Percentiles rank a stretch among this genome's conserved stretches.
Conservation (phyloP, 2,888 invertebrate genomes). For the Dasysyrphus albostriatus region DNA sequence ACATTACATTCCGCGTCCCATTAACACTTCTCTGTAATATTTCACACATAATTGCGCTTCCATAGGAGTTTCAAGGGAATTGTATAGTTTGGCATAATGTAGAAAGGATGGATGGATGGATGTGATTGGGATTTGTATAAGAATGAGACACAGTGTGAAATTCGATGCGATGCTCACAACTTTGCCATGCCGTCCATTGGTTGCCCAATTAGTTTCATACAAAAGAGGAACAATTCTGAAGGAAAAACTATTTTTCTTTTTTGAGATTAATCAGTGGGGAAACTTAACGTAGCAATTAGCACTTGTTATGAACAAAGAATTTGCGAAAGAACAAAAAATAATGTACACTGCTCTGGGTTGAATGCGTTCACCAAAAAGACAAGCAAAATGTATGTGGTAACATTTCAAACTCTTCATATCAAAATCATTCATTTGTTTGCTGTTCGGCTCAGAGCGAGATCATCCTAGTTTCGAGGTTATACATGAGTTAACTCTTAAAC, state of each 20-base stretch:
- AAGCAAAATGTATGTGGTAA: no score
- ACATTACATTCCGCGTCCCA: constrained; percentile 68
- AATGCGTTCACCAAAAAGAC: constrained; percentile 19
- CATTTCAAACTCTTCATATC: no score
- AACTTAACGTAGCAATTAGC: constrained; percentile 58
- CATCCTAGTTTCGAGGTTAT: no score
- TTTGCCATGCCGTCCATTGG: constrained; percentile 33
- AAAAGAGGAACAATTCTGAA: constrained; percentile 46
- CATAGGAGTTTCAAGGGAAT: constrained; percentile 42
- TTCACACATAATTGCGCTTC: constrained; percentile 74
- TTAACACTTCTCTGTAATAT: constrained; percentile 73
- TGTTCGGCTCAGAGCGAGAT: no score
- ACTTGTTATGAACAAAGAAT: constrained; percentile 48
- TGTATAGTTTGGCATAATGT: not conserved
- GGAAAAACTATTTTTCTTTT: constrained; percentile 5
- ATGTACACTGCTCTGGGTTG: not conserved
- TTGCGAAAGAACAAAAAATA: constrained; percentile 4
- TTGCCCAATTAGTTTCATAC: constrained; percentile 71
- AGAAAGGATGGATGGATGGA: constrained; percentile 17
- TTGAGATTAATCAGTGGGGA: constrained; percentile 50
- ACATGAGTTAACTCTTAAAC: no score
- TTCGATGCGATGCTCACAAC: constrained; percentile 54
- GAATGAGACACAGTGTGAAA: constrained; percentile 66
- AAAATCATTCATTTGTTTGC: no score
- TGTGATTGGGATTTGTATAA: not conserved